Evolutionary conservation across 2,797 vertebrate genomes (phyloP), one percentile per base, ranked within the genome.

Genomic region (Clamator glandarius): DNA sequence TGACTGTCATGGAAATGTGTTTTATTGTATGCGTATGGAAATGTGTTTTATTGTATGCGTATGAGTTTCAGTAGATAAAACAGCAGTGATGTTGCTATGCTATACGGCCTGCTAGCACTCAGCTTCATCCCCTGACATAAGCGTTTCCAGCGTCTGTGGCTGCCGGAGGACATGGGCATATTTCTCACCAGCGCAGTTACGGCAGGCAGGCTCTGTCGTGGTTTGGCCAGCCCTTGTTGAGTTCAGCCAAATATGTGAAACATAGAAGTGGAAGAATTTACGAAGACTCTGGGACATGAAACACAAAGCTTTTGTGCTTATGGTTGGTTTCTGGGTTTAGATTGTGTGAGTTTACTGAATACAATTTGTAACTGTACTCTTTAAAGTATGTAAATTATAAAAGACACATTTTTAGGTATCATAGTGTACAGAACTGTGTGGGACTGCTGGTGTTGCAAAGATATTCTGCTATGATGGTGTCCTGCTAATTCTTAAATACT

Each of bases 1-100:
- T 39, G 57, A 61, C 79, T 61, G 73, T 68, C 25, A 44, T 24
- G 33, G 87, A 95, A 89, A 93, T 92, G 73, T 94, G 90, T 87
- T 97, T 97, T 96, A 94, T 96, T n/a, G n/a, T n/a, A n/a, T n/a
- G n/a, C n/a, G n/a, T n/a, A 44, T 24, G 33, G 87, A 95, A 89
- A 93, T 92, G 73, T 94, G 90, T 87, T 97, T 97, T 96, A 96
- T 92, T 88, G 94, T 39, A 42, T 96, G 96, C 66, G 25, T 93
- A 89, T 84, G 91, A 84, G 68, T 96, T 92, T 93, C 82, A 80
- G 95, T 79, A 95, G 91, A 95, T 93, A 87, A 82, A 77, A 92
- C 52, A 87, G 36, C 94, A 93, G 88, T 25, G 16, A 83, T 85
- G 77, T 90, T 93, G 80, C 95, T 92, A 79, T 93, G 90, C 91